Base-by-base conservation (phyloP, 1,140 invertebrate genomes). In the Centruroides vittatus region DNA sequence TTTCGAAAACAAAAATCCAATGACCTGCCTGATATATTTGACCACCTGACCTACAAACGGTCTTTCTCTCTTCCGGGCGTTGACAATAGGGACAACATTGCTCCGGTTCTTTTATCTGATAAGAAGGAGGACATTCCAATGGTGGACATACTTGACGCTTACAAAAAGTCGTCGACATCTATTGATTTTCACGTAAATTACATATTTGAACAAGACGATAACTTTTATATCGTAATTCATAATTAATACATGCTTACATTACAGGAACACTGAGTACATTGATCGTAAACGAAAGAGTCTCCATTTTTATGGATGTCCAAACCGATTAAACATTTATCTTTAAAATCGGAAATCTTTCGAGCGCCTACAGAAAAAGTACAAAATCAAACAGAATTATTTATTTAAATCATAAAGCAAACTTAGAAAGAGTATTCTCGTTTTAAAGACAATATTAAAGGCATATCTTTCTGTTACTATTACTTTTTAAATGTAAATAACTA, bases 251-350 rank as follows among this genome's bases (percentile, higher is more conserved):
- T 3, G 63, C 68, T 71, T 61, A 75, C 74, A 60, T 70, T 61
- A 69, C 91, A 95, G 3, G 78, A 81, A 73, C 92, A 95, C 41
- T 81, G 79, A 2, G 89, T 92, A 72, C 90, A 93, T 4, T 82
- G 78, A 69, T 93, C 89, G 12, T 84, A 77, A 36, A 77, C 75
- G 66, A 86, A 85, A 4, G 65, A 63, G 12, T 78, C 71, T 76
- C 12, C 74, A 72, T 70, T 64, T 53, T 67, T 67, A 60, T 84
- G 81, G 47, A 85, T 76, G 47, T 80, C 78, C 35, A 80, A 81
- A 34, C 83, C 83, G 23, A 91, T 76, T 55, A 88, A 77, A 70
- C 88, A 92, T 55, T 65, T 58, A 3, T 59, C 63, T 35, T 64
- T 59, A 13, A 63, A 48, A 12, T 70, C 62, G 54, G 65, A 68